These are phyloP conservation scores for Pyxicephalus adspersus DNA, from an alignment of 2,113 vertebrate genomes.

Conservation along the genomic window DNA sequence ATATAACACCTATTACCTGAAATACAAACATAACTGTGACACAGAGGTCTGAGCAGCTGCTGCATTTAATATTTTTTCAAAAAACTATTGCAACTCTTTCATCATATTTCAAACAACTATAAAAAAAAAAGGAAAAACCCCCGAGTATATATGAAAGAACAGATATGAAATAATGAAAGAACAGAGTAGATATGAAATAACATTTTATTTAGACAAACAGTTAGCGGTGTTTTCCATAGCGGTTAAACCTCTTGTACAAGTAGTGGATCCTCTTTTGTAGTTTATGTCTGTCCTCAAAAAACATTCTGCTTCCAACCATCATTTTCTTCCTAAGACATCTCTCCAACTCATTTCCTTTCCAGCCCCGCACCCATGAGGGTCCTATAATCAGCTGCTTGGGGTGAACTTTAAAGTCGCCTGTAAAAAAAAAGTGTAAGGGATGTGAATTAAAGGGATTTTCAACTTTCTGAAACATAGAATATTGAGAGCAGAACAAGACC, in stretches of 20 bases:
- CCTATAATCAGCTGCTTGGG: constrained; percentile 84
- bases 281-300: constrained; percentile 79
- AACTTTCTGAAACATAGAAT: background rate
- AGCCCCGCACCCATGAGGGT: constrained; percentile 87
- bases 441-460: background rate
- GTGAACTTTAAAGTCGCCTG: constrained; percentile 88
- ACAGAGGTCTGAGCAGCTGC: no score
- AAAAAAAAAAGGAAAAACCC: no score
- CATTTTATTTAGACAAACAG: background rate
- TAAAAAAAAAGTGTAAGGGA: background rate
- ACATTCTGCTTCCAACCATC: constrained; percentile 89
- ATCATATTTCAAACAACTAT: no score
- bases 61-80: no score
- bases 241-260: constrained; percentile 89
- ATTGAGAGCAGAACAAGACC: background rate
- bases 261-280: constrained; percentile 87
- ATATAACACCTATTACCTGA: no score
- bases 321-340: constrained; percentile 84
- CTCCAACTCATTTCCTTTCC: constrained; percentile 88
- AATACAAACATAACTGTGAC: no score
- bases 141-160: no score
- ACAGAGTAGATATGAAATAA: background rate
- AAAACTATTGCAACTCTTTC: no score
- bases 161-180: no score
- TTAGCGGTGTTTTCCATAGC: constrained; percentile 84